These are phyloP conservation scores for Biston stratarius DNA, from an alignment of 2,888 invertebrate species.

Conservation along the genomic window DNA sequence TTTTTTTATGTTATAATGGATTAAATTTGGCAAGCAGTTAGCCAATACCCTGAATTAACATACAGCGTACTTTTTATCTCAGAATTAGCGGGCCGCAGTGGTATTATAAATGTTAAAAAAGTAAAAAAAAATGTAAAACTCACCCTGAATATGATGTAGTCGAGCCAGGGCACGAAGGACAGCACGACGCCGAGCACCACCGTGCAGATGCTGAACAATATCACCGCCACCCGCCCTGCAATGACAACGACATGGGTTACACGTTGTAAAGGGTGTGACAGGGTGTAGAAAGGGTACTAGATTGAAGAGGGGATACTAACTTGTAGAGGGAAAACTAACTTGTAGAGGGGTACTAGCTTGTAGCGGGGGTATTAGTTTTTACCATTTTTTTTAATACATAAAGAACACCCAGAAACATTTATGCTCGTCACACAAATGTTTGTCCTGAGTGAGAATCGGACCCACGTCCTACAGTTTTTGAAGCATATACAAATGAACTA, in stretches of 20 bases:
- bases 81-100: too few relatives aligned
- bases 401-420: too few relatives aligned
- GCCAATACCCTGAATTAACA: too few relatives aligned
- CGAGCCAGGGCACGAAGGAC: slow-evolving; percentile 95
- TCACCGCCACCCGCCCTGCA: slow-evolving; percentile 93
- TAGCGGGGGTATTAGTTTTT: too few relatives aligned
- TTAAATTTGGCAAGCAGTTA: too few relatives aligned
- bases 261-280: neutral
- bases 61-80: too few relatives aligned
- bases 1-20: too few relatives aligned
- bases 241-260: slow-evolving; percentile 55
- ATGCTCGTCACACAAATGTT: too few relatives aligned
- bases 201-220: slow-evolving; percentile 92
- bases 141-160: slow-evolving; percentile 94
- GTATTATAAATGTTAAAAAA: neutral
- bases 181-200: slow-evolving; percentile 92
- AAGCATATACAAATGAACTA: too few relatives aligned
- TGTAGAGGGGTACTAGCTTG: neutral
- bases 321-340: neutral
- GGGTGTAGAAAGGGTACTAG: neutral
- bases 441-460: too few relatives aligned
- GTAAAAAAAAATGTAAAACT: slow-evolving; percentile 41
- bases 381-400: too few relatives aligned
- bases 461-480: too few relatives aligned
- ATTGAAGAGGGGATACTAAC: neutral